Base-by-base conservation (phyloP, 2,113 vertebrate species). In the Perca fluviatilis region DNA sequence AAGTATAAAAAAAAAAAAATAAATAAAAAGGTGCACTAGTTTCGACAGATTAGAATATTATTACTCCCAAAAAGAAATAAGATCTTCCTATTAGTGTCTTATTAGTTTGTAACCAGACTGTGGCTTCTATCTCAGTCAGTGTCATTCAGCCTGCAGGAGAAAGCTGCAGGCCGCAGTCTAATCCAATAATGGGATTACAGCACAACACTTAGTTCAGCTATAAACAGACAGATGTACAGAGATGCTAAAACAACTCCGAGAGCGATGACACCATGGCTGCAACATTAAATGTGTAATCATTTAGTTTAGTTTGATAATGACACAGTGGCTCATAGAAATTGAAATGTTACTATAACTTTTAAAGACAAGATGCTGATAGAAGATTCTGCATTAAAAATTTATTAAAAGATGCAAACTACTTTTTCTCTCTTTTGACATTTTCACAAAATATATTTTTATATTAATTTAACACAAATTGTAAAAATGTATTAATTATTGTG, bases 171-270 rank as follows among this genome's bases (percentile, higher is more conserved):
- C 67, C 78, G 74, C 72, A 53, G 79, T 75, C 70, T 94, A 96
- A 96, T 95, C 94, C 93, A 18, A 83, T 96, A 95, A 95, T 88
- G 75, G 88, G 95, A 95, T 96, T 94, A 95, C 83, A 65, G 70
- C 74, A 81, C 67, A 81, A 79, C 76, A 84, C 82, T 90, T 88
- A 89, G 85, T 77, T 77, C 79, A 33, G 72, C 92, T 90, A 92
- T 90, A 92, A 91, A 88, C 84, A 90, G 88, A 91, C 64, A 82
- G 75, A 78, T 62, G 11, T 25, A 71, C 36, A 61, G 54, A 77
- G 57, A 80, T n/a, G 65, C 53, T 76, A 9, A 69, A 61, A 86
- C 71, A 58, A 84, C 50, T 58, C 56, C 9, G 46, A 68, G 25
- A 56, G 54, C 27, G 27, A 27, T 27, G 27, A 60, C 46, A 63